Conservation (phyloP, 2,888 invertebrate species). For the Amblyjoppa fuscipennis region DNA sequence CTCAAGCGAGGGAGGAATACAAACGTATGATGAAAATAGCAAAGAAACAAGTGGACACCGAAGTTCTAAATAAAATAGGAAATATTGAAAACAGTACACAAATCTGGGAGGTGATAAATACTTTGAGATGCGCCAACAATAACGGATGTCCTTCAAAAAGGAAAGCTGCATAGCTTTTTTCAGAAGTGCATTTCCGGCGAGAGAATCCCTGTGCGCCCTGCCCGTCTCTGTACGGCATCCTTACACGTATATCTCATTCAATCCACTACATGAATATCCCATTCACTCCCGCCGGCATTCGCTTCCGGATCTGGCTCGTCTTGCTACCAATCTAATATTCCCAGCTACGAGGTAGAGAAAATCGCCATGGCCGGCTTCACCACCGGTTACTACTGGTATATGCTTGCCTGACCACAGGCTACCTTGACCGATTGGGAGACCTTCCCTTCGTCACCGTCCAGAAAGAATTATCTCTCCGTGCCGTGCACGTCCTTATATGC, state of each 20-base stretch:
- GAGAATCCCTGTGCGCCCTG: conserved; percentile 11
- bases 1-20: neutral
- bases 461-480: too few relatives aligned
- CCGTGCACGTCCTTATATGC: too few relatives aligned
- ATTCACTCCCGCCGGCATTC: too few relatives aligned
- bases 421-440: too few relatives aligned
- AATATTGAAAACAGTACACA: conserved; percentile 65
- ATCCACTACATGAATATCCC: too few relatives aligned
- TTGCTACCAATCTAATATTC: too few relatives aligned
- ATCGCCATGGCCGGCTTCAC: too few relatives aligned
- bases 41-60: neutral
- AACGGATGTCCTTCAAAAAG: neutral
- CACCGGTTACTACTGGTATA: too few relatives aligned
- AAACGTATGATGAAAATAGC: neutral
- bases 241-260: neutral
- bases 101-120: conserved; percentile 63
- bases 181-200: conserved; percentile 37
- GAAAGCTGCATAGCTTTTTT: neutral
- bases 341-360: too few relatives aligned
- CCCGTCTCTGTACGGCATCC: conserved; percentile 23
- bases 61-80: conserved; percentile 57
- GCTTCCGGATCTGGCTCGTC: too few relatives aligned
- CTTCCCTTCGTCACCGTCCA: too few relatives aligned
- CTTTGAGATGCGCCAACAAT: conserved; percentile 24
- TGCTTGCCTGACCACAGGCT: too few relatives aligned